phyloP scores from a whole-genome alignment of 2,888 invertebrate genomes.

The Acanthococcus lagerstroemiae region DNA sequence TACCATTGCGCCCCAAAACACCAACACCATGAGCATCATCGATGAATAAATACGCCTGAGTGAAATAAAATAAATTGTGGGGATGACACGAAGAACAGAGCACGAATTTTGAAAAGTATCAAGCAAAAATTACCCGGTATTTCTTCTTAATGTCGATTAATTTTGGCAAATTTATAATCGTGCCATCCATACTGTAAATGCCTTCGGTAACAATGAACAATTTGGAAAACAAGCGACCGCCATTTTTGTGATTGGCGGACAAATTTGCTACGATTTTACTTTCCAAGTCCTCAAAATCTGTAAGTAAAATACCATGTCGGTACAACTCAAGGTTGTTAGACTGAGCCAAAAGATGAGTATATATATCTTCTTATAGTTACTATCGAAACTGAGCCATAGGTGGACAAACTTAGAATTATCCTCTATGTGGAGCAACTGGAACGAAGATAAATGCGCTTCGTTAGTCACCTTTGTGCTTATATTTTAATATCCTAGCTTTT shows the following conservation, averaged over 20 bases:
- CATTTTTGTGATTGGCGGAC: not conserved
- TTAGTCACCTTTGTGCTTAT: conserved; percentile 12
- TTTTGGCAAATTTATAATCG: conserved; percentile 21
- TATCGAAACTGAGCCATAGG: too few species aligned
- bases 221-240: conserved; percentile 8
- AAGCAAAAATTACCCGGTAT: too few species aligned
- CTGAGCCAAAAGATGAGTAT: not conserved
- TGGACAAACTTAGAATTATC: not conserved
- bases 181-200: conserved; percentile 30
- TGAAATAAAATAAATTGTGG: too few species aligned
- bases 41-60: conserved; percentile 27
- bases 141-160: conserved; percentile 25
- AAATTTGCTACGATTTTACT: conserved; percentile 10
- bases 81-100: too few species aligned
- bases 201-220: conserved; percentile 20
- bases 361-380: not conserved
- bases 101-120: too few species aligned
- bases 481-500: not conserved
- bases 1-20: conserved; percentile 7
- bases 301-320: not conserved
- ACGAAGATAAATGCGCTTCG: too few species aligned
- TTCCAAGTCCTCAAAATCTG: conserved; percentile 29
- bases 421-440: not conserved
- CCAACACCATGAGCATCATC: conserved; percentile 30
- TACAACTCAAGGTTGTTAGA: too few species aligned